Percentiles rank a stretch among this genome's conserved stretches.
Evolutionary conservation across 92 coral and sea anemone genomes (phyloP).

Genomic region (Nematostella vectensis): DNA sequence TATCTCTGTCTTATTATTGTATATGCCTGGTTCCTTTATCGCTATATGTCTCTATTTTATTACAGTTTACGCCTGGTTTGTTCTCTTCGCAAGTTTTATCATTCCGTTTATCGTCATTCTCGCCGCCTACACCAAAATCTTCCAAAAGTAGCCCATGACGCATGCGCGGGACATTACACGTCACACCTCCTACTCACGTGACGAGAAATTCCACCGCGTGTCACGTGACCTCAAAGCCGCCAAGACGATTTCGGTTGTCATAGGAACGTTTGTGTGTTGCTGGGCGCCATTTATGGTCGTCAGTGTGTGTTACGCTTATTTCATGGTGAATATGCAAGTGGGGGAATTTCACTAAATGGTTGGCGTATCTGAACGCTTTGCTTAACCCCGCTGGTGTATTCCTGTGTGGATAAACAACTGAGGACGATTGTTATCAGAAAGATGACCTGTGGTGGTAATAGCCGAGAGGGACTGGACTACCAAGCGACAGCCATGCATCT

Average conservation of each 20-base stretch:
- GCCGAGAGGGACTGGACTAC: conserved; percentile 4
- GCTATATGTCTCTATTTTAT: neutral
- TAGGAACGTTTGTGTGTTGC: conserved; percentile 73
- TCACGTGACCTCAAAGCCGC: conserved; percentile 78
- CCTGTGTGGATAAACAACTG: conserved; percentile 70
- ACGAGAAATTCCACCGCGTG: conserved; percentile 37
- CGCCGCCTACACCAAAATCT: conserved; percentile 70
- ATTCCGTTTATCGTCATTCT: conserved; percentile 66
- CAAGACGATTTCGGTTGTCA: conserved; percentile 78
- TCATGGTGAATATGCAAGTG: conserved; percentile 10
- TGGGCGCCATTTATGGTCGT: conserved; percentile 83
- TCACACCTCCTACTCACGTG: conserved; percentile 8
- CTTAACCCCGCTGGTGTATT: conserved; percentile 74
- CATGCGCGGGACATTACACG: conserved; percentile 52
- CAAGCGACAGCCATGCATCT: too few species aligned
- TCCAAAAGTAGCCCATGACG: conserved; percentile 54
- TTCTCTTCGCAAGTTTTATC: conserved; percentile 47
- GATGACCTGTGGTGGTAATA: conserved; percentile 14
- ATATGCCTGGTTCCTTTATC: too few species aligned
- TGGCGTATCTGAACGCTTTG: conserved; percentile 66
- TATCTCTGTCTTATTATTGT: too few species aligned
- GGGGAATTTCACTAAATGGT: conserved; percentile 76
- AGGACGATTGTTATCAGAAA: conserved; percentile 37
- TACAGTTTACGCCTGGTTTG: conserved; percentile 65
- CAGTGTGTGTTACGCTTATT: conserved; percentile 47